Conservation (phyloP, 2,888 invertebrate species). For the Chloroclysta siterata region DNA sequence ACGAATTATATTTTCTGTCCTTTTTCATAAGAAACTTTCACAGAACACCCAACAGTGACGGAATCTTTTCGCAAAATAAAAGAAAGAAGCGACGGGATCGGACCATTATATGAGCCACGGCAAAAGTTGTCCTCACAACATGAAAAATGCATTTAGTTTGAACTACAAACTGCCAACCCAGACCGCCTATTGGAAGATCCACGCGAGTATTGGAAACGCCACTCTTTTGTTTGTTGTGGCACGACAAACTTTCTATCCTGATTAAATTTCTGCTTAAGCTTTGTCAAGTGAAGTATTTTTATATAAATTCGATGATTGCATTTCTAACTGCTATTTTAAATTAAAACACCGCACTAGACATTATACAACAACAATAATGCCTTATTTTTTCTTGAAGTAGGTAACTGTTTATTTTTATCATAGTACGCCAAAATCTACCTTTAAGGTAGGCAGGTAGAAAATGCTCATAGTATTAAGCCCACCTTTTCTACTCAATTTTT, state of each 20-base stretch:
- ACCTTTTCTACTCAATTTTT: no score
- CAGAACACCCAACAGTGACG: not conserved
- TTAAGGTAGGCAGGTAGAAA: no score
- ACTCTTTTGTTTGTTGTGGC: constrained; percentile 32
- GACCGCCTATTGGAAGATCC: constrained; percentile 43
- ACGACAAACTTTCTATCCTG: constrained; percentile 31
- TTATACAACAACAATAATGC: no score
- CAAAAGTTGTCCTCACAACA: constrained; percentile 72
- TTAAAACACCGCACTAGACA: no score
- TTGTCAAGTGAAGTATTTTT: constrained; percentile 10
- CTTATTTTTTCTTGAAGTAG: no score
- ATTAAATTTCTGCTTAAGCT: constrained; percentile 30
- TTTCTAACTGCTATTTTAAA: not conserved
- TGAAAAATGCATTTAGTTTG: constrained; percentile 81
- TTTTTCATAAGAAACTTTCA: not conserved
- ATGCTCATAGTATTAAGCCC: no score
- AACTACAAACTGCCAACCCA: constrained; percentile 48
- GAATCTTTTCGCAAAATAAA: constrained; percentile 10
- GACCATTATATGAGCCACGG: constrained; percentile 57
- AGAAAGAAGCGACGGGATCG: constrained; percentile 25
- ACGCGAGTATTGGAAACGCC: constrained; percentile 33
- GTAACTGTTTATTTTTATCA: no score
- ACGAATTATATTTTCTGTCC: not conserved
- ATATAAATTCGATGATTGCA: not conserved
- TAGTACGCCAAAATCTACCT: no score